phyloP scores from a whole-genome alignment of 23 tunicate genomes.

The Trididemnum miniatum region DNA sequence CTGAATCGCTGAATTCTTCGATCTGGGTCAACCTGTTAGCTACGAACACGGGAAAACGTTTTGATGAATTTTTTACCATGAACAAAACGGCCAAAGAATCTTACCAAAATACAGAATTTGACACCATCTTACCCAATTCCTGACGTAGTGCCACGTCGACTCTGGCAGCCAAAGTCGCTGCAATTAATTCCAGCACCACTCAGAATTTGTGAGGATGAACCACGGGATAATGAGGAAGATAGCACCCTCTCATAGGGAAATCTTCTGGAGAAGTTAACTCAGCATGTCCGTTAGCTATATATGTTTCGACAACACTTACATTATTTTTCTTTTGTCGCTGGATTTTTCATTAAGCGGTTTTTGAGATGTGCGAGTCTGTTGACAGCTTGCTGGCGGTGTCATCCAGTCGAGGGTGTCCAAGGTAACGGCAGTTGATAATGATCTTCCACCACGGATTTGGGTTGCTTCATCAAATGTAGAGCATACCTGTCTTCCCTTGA shows the following conservation, averaged over 20 bases:
- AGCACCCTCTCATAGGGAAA: not conserved
- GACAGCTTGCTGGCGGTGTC: not conserved
- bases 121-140: no score
- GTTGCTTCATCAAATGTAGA: not conserved
- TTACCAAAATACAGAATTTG: no score
- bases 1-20: no score
- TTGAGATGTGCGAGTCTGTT: not conserved
- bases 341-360: not conserved
- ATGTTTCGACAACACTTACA: not conserved
- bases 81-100: no score
- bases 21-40: no score
- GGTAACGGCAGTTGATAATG: not conserved
- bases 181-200: no score
- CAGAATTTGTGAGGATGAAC: not conserved
- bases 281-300: constrained; percentile 1
- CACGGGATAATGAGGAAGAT: not conserved
- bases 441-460: not conserved
- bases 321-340: not conserved
- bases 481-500: constrained; percentile 8
- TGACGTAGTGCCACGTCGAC: no score
- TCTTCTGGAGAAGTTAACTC: not conserved
- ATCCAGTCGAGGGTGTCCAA: not conserved
- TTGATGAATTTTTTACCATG: no score
- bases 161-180: no score
- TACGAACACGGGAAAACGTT: no score